Base-by-base conservation (phyloP, 2,888 invertebrate genomes). In the Congeria kusceri region DNA sequence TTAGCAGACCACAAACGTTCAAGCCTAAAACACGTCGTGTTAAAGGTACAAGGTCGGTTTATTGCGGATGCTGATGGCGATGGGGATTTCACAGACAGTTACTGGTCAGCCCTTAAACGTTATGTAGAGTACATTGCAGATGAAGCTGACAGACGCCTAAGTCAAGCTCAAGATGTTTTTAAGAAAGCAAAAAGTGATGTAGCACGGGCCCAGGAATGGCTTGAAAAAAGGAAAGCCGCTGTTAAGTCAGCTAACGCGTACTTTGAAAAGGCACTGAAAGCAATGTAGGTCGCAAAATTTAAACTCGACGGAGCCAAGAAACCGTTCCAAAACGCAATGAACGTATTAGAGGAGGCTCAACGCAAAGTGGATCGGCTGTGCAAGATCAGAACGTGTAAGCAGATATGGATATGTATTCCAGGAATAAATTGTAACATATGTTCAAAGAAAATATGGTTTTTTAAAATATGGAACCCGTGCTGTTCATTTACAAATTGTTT, bases 341-440 rank as follows among this genome's bases (percentile, higher is more conserved):
- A 64, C 57, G 70, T 63, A 59, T 58, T 85, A 2, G 58, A 66
- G 3, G 25, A 39, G 7, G 85, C 83, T 3, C 79, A 85, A 39
- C 74, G 58, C 61, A 75, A 76, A 3, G 74, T 85, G n/a, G 83
- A 85, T 68, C 77, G 77, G 27, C 65, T 85, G 3, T 85, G 85
- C 57, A 67, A 47, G 29, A 85, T 85, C 7, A 79, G 32, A 69
- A 13, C 20, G 2, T 85, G 85, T 39, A 23, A 20, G 0, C 53
- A 57, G 9, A 49, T 83, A n/a, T n/a, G n/a, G n/a, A 46, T 86
- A 11, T 86, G 86, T 64, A 56, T 86, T 44, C 80, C 82, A 20
- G 86, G 86, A 1, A 18, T 83, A 13, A 81, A 70, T 70, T 75
- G 78, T 47, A 20, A 49, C 13, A 62, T 59, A 23, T 83, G 83